Base-by-base conservation (phyloP, 2,797 vertebrate species). In the Halcyon chelicuti region DNA sequence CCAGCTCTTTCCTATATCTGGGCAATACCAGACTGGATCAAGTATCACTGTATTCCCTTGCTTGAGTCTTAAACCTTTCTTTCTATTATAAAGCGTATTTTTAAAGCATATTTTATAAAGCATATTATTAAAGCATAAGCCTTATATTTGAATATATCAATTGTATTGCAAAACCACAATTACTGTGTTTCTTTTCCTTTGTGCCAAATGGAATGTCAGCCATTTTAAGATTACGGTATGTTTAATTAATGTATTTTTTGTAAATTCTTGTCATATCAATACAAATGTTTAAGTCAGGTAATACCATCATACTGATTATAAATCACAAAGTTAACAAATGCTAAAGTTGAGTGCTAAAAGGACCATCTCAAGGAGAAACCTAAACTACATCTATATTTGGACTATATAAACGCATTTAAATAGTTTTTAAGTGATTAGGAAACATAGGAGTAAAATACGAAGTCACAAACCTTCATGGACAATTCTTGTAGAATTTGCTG, bases 151-250 rank as follows among this genome's bases (percentile, higher is more conserved):
- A 95, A 67, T 81, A 25, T 33, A 78, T 60, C 23, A 82, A 7
- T 52, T 90, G 17, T 55, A 57, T 93, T 81, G 33, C 31, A 93
- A 90, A 95, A 93, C 54, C 42, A 26, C 66, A 84, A 90, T 91
- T 94, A 87, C 62, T 92, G 76, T 90, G 62, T 46, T 91, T 96
- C 28, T 68, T 70, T 93, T 91, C 28, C 52, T 39, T 95, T 86
- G 47, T 60, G 60, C 71, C 33, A 81, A 94, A 35, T 71, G 40
- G 79, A 88, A 96, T 84, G 55, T 18, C 61, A 83, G 37, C 42
- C 62, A 76, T 94, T 86, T 91, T 63, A 79, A 88, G 73, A 82
- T 66, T 78, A 76, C 40, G 76, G 4, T 65, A 57, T 76, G 21
- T 76, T 89, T 70, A 66, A 54, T 86, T 54, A 79, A 86, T 91